Base-by-base conservation (phyloP, 2,113 vertebrate genomes). In the Misgurnus mizolepis region DNA sequence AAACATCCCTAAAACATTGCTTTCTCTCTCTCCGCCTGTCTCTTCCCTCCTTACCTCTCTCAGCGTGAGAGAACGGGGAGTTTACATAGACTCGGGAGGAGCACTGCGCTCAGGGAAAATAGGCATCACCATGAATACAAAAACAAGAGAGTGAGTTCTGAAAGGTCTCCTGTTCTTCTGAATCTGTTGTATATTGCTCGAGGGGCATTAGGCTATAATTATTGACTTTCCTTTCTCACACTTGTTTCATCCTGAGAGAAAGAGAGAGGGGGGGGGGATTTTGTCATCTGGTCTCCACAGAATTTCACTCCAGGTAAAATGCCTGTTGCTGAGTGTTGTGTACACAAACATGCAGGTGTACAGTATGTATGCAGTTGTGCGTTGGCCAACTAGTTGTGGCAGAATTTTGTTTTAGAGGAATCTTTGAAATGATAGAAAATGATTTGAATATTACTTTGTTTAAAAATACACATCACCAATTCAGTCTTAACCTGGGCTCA, bases 181-280 rank as follows among this genome's bases (percentile, higher is more conserved):
- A 72, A 70, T 70, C 47, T 53, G 68, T 39, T 61, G 58, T 75
- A 45, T 75, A 45, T 75, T 14, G 45, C 43, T 75, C 10, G 58
- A 75, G 60, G 72, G 72, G 72, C 56, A 75, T 64, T 58, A 49
- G 0, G 41, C 56, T 62, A 43, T 75, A 75, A 75, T 62, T 64
- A 75, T 64, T 75, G 72, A 75, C 72, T 75, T 62, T 27, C 47
- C 72, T 75, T 75, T 75, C 53, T 60, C 70, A 58, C n/a, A n/a
- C 72, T 45, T 60, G 56, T 75, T 75, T 73, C 40, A 73, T 58
- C 55, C 39, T 56, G 8, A 34, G 72, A 74, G n/a, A 45, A 40
- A 27, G 56, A 58, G 71, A 58, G 58, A 22, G 22, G 22, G 22
- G 22, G 22, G 22, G 22, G 22, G 22, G 22, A 14, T 62, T 60